These are phyloP conservation scores for Arremon brunneinucha DNA, from an alignment of 2,797 vertebrate genomes.

Conservation along the genomic window DNA sequence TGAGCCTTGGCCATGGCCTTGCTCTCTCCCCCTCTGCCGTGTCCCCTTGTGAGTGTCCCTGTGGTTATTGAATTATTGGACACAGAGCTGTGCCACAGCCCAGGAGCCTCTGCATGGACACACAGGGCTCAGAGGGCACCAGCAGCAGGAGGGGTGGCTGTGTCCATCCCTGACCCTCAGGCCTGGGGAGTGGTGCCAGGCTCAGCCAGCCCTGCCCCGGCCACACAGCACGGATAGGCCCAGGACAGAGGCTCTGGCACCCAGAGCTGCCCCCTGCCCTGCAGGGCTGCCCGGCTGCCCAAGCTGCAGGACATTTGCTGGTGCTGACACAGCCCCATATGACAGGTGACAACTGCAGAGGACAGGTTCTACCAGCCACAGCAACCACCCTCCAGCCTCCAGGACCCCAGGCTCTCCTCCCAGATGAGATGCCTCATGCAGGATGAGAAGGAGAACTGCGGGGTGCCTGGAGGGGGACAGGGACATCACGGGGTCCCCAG, in stretches of 20 bases:
- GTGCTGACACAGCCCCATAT: background rate
- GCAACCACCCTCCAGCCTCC: background rate
- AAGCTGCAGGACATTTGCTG: background rate
- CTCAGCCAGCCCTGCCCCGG: background rate
- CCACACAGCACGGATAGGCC: fast-evolving
- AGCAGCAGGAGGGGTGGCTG: background rate
- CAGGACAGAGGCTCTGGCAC: background rate
- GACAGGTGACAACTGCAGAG: background rate
- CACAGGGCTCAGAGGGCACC: background rate
- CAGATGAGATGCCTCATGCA: fast-evolving
- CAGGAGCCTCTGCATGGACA: background rate
- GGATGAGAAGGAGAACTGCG: background rate
- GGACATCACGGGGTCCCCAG: background rate
- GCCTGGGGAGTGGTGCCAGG: background rate
- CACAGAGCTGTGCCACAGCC: background rate
- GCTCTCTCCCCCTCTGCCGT: fast-evolving
- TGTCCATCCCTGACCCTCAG: background rate
- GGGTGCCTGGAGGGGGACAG: background rate
- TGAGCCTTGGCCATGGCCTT: fast-evolving
- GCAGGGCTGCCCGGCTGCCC: fast-evolving
- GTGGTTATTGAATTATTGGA: background rate
- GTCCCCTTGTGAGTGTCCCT: background rate
- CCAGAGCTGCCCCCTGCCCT: fast-evolving
- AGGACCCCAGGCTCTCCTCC: background rate
- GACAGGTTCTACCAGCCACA: fast-evolving